Evolutionary conservation across 1,140 invertebrate genomes (phyloP), one percentile per base, ranked within the genome.

Genomic region (Bombus terrestris): DNA sequence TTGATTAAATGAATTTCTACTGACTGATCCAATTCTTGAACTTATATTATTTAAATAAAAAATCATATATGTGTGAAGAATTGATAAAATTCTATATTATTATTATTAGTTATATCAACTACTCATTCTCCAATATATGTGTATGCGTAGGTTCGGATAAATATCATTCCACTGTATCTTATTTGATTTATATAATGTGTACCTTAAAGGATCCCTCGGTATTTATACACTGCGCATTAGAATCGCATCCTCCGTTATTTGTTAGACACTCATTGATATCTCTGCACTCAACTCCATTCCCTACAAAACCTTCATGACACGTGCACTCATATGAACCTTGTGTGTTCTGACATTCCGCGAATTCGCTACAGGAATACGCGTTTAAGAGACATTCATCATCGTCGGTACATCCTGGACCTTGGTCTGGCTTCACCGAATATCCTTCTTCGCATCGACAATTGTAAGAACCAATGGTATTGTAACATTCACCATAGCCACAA

Each of bases 351-450:
- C 98, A 99, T 82, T 97, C 97, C 5, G 98, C 98, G 94, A 98
- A 97, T 57, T 96, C 96, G 92, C 98, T 97, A 94, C 98, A 98
- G 81, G 97, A 96, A 92, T 97, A 97, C 15, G 96, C 97, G 53
- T 97, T 97, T n/a, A 97, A 93, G 85, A 97, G 96, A 94, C 98
- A 99, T 92, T 98, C 98, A 93, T 99, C 97, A 86, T 98, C 97
- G 93, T 98, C 98, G 28, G 97, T 97, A 89, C 97, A 98, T 25
- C 96, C 96, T 1, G 97, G 96, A 0, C 97, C 97, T 32, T 96
- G 95, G 75, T 97, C 97, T 2, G 96, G 97, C 94, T 98, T 97
- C 22, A 97, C 97, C n/a, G 97, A 98, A 94, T 98, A 98, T 13
- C 98, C 98, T 89, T 97, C 97, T 85, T 98, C 95, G 95, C 96